Percentiles rank a stretch among this genome's conserved stretches.
These are phyloP conservation scores for Bombus pyrosoma DNA, from an alignment of 1,140 invertebrate species.

Conservation along the genomic window DNA sequence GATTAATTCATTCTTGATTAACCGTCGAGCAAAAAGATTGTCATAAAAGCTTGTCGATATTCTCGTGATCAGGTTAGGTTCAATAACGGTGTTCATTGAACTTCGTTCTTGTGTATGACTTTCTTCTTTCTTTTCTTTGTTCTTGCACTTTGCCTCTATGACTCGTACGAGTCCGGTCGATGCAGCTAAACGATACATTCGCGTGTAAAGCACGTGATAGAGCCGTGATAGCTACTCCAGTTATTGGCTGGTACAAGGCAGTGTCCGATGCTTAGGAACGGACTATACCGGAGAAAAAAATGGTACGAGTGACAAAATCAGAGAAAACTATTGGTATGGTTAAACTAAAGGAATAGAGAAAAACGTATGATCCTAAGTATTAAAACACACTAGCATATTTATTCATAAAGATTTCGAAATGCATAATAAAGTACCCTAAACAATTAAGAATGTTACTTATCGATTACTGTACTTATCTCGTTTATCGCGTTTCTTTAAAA, in stretches of 20 bases:
- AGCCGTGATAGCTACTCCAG: too few species aligned
- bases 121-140: neutral
- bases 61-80: neutral
- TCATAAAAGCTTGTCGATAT: slow-evolving; percentile 23
- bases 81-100: neutral
- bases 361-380: neutral
- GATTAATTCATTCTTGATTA: slow-evolving; percentile 12
- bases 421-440: neutral
- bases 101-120: neutral
- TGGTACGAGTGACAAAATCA: too few species aligned
- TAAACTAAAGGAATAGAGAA: neutral
- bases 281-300: too few species aligned
- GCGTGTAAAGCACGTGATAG: neutral
- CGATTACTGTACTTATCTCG: neutral
- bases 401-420: neutral
- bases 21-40: neutral
- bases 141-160: neutral
- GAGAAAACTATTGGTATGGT: neutral
- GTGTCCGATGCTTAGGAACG: too few species aligned
- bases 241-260: too few species aligned
- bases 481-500: neutral
- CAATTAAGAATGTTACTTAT: neutral
- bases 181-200: neutral
- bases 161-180: neutral
- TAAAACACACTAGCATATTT: neutral